Base-by-base conservation (phyloP, 1,140 invertebrate species). In the Adelges cooleyi region DNA sequence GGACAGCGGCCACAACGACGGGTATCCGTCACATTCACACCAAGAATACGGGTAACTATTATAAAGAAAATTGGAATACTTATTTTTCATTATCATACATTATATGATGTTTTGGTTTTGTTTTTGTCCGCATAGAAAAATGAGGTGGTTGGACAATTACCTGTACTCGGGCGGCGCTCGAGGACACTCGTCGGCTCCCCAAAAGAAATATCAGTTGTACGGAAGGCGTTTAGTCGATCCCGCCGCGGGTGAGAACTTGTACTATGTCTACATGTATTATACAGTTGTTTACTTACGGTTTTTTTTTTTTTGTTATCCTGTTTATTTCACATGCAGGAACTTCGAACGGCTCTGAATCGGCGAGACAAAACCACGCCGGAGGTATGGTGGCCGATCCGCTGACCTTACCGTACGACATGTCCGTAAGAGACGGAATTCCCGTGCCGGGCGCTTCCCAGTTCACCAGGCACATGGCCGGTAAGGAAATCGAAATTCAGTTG, bases 131-230 rank as follows among this genome's bases (percentile, higher is more conserved):
- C 29, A 18, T 15, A 62, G 56, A 46, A 62, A 62, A 62, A 62
- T 62, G 40, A 80, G 81, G 18, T 78, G 85, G 69, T 85, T 86
- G 11, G 90, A 88, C 71, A 86, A 88, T 69, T 87, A 84, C 68
- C 83, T 80, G 67, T 86, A 85, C 70, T 62, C 56, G 3, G 56
- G 56, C 15, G 75, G 80, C 27, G 74, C 71, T 70, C 76, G 73
- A 65, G 72, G 74, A 71, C 65, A 76, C 73, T 5, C 85, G 69
- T 80, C 86, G 42, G 82, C 90, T n/a, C 85, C 89, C 1, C 89
- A 92, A 73, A 92, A 93, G 77, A 93, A 92, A 74, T 89, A 92
- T 74, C 89, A 92, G 69, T 85, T 92, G 82, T 93, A 90, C 73
- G 90, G 89, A 13, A 92, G 91, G 72, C 75, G 89, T 68, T 88